Evolutionary conservation across 2,797 vertebrate genomes (phyloP).

Genomic region (Urocyon cinereoargenteus): DNA sequence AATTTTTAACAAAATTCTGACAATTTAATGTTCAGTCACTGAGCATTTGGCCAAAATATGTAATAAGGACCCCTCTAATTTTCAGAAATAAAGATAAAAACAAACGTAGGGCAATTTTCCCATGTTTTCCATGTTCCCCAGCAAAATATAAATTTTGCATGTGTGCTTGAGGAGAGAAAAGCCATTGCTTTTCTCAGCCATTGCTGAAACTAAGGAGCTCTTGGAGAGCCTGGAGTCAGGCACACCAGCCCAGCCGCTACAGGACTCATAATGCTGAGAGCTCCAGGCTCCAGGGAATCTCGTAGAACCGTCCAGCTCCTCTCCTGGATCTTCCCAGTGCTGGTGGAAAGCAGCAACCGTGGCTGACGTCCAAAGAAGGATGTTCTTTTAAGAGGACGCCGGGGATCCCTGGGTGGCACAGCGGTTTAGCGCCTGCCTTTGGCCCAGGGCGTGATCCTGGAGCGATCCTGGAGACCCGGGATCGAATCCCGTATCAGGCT

Average conservation of each 20-base stretch:
- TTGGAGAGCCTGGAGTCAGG: neutral
- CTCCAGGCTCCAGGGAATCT: neutral
- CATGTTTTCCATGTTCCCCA: neutral
- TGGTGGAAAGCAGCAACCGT: neutral
- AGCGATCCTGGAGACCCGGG: no score
- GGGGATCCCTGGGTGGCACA: no score
- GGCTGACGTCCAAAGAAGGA: neutral
- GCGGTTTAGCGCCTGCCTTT: no score
- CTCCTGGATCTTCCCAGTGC: neutral
- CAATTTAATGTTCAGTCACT: no score
- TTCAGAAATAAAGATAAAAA: neutral
- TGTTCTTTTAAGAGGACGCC: neutral
- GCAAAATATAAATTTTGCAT: rapidly evolving
- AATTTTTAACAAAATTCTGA: no score
- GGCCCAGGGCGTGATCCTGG: no score
- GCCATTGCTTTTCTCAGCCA: no score
- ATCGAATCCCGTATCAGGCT: no score
- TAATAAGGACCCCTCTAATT: neutral
- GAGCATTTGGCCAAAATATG: no score
- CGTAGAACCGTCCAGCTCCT: neutral
- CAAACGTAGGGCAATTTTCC: neutral
- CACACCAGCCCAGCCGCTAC: neutral
- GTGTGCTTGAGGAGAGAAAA: neutral
- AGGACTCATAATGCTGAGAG: no score
- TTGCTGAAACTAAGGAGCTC: neutral